Base-by-base conservation (phyloP, 2,888 invertebrate genomes). In the Eledona agricola region DNA sequence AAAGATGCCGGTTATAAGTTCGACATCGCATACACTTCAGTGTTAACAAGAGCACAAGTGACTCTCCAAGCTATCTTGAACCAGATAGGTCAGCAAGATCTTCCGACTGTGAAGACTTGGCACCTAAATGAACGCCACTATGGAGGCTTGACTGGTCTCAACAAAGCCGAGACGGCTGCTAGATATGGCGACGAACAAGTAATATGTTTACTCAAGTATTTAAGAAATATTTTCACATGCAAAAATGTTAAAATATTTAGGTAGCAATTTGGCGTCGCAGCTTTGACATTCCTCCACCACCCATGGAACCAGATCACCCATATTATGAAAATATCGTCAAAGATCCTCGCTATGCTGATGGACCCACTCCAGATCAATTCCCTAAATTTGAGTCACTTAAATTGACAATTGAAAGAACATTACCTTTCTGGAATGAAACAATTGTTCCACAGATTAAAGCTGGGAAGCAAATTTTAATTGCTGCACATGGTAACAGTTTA, bases 261-360 rank as follows among this genome's bases (percentile, higher is more conserved):
- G 90, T 93, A 4, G 89, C 91, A 77, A 88, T 89, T 64, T 94
- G 94, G 94, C 84, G 93, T 58, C 84, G 93, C 51, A 91, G 91
- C 65, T 93, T 90, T 62, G 92, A 93, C 69, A 83, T 87, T 3
- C 87, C 90, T 1, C 94, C 94, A 25, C 93, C 93, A 47, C 79
- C 90, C 0, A 93, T 94, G 86, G 88, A 90, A 60, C 77, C 83
- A 13, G 85, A 85, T 40, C 90, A 93, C 73, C 82, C 84, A 0
- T 93, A 91, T 73, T 89, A 89, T 69, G 83, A 88, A 1, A 81
- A 79, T 16, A 93, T 94, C 67, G 85, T 88, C 1, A 88, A 89
- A 17, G 93, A 93, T 74, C 78, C 87, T 0, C 83, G 89, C 55
- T 85, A 85, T 62, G 83, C 83, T 10, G 78, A 80, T 20, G 86